phyloP scores from a whole-genome alignment of 2,113 vertebrate genomes.

The Tetraodon nigroviridis region DNA sequence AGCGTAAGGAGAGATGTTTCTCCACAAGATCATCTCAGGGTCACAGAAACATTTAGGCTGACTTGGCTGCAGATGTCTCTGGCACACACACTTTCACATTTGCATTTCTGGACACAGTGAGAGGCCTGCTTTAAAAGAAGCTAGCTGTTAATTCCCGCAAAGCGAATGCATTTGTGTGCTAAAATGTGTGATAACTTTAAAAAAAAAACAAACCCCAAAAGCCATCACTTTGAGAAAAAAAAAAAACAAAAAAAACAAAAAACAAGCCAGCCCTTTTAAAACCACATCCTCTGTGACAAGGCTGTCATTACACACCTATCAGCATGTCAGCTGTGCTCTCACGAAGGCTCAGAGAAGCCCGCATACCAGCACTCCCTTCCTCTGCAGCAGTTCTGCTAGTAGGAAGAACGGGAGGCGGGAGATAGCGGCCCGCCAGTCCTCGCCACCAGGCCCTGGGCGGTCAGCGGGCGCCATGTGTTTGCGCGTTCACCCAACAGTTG shows the following conservation, averaged over 20 bases:
- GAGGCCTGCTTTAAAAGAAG: no score
- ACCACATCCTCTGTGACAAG: constrained; percentile 62
- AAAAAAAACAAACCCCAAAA: neutral
- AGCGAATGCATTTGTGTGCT: no score
- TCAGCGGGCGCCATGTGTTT: constrained; percentile 9
- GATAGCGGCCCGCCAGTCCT: constrained; percentile 21
- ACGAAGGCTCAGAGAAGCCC: constrained; percentile 12
- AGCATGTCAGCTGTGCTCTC: constrained; percentile 44
- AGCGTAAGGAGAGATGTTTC: no score
- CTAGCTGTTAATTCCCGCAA: no score
- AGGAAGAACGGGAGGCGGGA: constrained; percentile 49
- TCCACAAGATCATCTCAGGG: no score
- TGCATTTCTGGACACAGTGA: no score
- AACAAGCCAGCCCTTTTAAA: constrained; percentile 33
- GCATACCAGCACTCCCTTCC: constrained; percentile 47
- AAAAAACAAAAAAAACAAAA: constrained; percentile 12
- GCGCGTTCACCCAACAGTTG: constrained; percentile 4
- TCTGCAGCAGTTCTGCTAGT: constrained; percentile 28
- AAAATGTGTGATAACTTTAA: no score
- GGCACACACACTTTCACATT: no score
- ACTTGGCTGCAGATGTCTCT: no score
- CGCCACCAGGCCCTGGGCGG: constrained; percentile 5
- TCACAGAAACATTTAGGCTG: no score
- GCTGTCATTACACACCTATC: constrained; percentile 46
- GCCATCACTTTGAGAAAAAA: neutral